Evolutionary conservation across 2,797 vertebrate species (phyloP), one percentile per base, ranked within the genome.

Genomic region (Sylvilagus floridanus): DNA sequence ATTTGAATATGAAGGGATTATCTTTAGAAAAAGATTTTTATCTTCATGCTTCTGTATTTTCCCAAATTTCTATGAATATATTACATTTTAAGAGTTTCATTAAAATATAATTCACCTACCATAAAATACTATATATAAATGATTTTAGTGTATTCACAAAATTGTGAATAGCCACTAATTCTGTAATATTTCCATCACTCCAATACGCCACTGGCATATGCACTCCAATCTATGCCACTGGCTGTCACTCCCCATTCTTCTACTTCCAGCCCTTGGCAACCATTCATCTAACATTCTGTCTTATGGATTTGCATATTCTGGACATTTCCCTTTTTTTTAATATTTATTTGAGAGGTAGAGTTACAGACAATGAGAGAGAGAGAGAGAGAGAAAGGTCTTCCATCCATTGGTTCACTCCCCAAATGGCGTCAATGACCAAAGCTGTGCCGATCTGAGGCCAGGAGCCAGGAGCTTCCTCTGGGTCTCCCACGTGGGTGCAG

Each of bases 21-120:
- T 78, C 78, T 88, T 92, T 52, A 66, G 30, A 92, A 89, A 89
- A 73, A 37, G 1, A 50, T 88, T 79, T 88, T 84, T 63, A 42
- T 76, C 88, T 82, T 78, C 6, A 60, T 9, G 79, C 8, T 73
- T 77, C 73, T 72, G 4, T 66, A 72, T 78, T 79, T 84, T 79
- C 21, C 50, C 50, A 79, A 52, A 35, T 73, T 73, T 32, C 57
- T 35, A 10, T n/a, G 21, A 72, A 11, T 17, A 2, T 30, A 35
- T 24, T 93, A 75, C n/a, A 28, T 65, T 65, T 75, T 60, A 79
- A 84, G 7, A 79, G 10, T 71, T 63, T 83, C 47, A 54, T 73
- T 78, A 30, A 84, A 47, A 78, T 78, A 26, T 88, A 73, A 84
- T 60, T 72, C 32, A 72, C 7, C 68, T 4, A 32, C 19, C n/a